phyloP scores from a whole-genome alignment of 2,888 invertebrate species.

The Mimachlamys varia region DNA sequence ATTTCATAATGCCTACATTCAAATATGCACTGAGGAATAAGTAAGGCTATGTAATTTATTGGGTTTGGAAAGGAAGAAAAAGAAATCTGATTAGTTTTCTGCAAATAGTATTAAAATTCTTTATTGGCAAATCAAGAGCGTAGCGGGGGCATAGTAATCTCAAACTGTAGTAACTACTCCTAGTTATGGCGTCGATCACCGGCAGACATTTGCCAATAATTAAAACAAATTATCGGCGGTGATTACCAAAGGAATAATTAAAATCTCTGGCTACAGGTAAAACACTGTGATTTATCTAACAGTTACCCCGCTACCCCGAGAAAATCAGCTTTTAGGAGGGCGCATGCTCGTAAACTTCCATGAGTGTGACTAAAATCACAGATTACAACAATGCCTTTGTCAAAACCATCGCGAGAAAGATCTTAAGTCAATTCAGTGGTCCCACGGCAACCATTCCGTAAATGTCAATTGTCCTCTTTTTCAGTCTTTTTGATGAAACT shows the following conservation, averaged over 20 bases:
- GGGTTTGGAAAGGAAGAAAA: neutral
- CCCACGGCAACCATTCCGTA: neutral
- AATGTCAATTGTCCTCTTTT: conserved; percentile 7
- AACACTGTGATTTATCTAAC: neutral
- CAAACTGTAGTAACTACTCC: neutral
- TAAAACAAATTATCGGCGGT: conserved; percentile 12
- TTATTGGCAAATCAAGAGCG: neutral
- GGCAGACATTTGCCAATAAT: neutral
- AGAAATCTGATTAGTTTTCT: conserved; percentile 15
- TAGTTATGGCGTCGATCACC: conserved; percentile 1
- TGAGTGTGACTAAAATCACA: neutral
- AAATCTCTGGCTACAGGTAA: conserved; percentile 24
- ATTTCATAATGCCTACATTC: neutral
- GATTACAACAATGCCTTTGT: conserved; percentile 7
- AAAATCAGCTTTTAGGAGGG: conserved; percentile 20
- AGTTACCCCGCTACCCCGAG: conserved; percentile 19
- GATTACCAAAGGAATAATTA: conserved; percentile 29
- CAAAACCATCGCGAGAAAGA: neutral
- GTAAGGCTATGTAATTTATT: conserved; percentile 10
- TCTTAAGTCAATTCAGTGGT: conserved; percentile 17
- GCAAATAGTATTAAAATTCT: conserved; percentile 36
- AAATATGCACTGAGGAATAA: neutral
- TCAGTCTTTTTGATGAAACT: conserved; percentile 1
- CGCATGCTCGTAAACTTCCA: neutral
- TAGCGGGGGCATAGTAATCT: neutral